Conservation (phyloP, 2,113 vertebrate species). For the Bubo blakistoni region DNA sequence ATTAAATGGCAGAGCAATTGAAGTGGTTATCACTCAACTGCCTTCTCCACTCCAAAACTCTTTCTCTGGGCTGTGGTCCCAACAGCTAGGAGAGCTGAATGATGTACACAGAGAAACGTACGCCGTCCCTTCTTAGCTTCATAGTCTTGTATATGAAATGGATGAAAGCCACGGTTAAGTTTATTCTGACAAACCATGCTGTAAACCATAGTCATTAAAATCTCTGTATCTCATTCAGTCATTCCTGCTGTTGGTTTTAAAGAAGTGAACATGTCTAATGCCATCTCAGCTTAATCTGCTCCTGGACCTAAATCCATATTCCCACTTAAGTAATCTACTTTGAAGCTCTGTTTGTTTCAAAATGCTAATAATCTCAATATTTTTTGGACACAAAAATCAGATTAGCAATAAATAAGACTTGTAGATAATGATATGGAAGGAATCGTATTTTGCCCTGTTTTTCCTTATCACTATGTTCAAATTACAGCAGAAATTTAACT, state of each 20-base stretch:
- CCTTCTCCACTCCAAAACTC: neutral
- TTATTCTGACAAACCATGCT: neutral
- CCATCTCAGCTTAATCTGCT: neutral
- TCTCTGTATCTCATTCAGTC: neutral
- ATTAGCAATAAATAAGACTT: neutral
- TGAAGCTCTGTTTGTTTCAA: neutral
- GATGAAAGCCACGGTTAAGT: neutral
- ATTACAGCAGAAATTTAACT: neutral
- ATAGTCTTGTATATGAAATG: neutral
- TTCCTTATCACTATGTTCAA: neutral
- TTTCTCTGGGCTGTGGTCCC: neutral
- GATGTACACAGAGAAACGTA: rapidly evolving
- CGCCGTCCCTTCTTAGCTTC: neutral
- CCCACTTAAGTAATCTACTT: neutral
- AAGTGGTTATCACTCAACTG: neutral
- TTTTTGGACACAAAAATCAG: neutral
- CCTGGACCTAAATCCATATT: neutral
- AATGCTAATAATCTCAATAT: neutral
- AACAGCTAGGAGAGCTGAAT: neutral
- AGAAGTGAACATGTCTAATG: neutral
- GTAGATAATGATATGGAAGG: neutral
- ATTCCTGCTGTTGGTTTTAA: neutral
- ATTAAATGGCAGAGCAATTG: neutral
- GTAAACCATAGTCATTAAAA: neutral
- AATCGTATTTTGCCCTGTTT: neutral